Percentiles rank a stretch among this genome's conserved stretches.
Conservation (phyloP, 2,113 vertebrate genomes). For the Gulo gulo region DNA sequence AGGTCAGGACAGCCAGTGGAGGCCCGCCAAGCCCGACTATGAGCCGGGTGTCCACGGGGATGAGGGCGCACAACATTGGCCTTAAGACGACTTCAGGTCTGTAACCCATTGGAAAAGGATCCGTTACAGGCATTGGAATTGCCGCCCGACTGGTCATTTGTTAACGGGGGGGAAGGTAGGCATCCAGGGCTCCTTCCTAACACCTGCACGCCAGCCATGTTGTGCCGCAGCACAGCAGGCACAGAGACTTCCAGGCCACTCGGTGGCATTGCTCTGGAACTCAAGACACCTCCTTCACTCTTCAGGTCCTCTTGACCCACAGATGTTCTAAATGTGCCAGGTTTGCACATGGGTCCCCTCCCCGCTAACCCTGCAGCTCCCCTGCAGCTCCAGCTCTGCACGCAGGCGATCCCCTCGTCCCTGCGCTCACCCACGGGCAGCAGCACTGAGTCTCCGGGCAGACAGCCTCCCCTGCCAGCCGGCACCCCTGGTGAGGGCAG, state of each 20-base stretch:
- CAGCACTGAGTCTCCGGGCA: too few species aligned
- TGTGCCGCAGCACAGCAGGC: too few species aligned
- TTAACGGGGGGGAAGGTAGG: background rate
- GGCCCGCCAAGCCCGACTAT: accelerated
- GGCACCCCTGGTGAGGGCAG: too few species aligned
- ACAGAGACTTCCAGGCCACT: too few species aligned
- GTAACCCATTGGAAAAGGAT: background rate
- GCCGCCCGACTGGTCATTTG: background rate
- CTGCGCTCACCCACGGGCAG: too few species aligned
- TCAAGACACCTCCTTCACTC: background rate
- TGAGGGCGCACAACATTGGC: too few species aligned
- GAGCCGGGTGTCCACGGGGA: background rate
- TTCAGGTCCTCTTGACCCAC: background rate
- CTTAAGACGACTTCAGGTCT: background rate
- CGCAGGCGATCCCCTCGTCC: too few species aligned
- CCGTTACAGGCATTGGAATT: accelerated
- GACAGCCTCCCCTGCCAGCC: too few species aligned
- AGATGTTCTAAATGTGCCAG: background rate
- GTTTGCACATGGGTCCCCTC: background rate
- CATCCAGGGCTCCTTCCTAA: too few species aligned
- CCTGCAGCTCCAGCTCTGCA: background rate
- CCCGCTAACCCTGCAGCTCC: too few species aligned
- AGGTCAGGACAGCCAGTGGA: background rate
- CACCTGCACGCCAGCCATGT: too few species aligned
- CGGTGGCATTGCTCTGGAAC: background rate